Evolutionary conservation across 2,113 vertebrate species (phyloP), one percentile per base, ranked within the genome.

Genomic region (Oreocharis arfaki): DNA sequence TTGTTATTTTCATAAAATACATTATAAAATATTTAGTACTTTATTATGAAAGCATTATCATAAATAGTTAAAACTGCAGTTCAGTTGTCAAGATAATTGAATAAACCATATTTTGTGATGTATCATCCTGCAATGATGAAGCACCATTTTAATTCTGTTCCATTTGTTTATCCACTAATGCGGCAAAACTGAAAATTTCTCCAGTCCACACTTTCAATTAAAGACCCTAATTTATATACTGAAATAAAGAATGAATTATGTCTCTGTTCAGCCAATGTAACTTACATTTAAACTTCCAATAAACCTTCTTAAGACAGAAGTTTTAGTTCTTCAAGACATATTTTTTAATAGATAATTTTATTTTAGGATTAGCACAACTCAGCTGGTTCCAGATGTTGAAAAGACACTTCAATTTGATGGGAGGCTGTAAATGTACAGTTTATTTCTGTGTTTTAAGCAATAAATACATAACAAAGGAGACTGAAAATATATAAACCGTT

Each of bases 1-100:
- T 79, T 84, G 30, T 76, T 82, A 60, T 60, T 87, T 94, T 86
- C 41, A 84, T 94, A 59, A 94, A 95, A 87, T 13, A 61, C 21
- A 56, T 59, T 42, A 49, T 95, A 50, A 90, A 96, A 94, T 91
- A 91, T 95, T 91, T 80, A 91, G 19, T 64, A 19, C 26, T 84
- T 7, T 50, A 42, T 63, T 75, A 82, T 64, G 47, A 80, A 91
- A 42, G 16, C 21, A 74, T 70, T 61, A 41, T 42, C 41, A 85
- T 86, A 68, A 94, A 90, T 81, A 93, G 35, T 88, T 96, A 88
- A 95, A 83, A 73, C 22, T 60, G 15, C 21, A 56, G 9, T 32
- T 64, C 49, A 21, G 12, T 56, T 79, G 27, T 79, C 53, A 71
- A 75, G 49, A 79, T 79, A 93, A 75, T 3, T 63, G 84, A 93